Base-by-base conservation (phyloP, 2,113 vertebrate genomes). In the Amia ocellicauda region DNA sequence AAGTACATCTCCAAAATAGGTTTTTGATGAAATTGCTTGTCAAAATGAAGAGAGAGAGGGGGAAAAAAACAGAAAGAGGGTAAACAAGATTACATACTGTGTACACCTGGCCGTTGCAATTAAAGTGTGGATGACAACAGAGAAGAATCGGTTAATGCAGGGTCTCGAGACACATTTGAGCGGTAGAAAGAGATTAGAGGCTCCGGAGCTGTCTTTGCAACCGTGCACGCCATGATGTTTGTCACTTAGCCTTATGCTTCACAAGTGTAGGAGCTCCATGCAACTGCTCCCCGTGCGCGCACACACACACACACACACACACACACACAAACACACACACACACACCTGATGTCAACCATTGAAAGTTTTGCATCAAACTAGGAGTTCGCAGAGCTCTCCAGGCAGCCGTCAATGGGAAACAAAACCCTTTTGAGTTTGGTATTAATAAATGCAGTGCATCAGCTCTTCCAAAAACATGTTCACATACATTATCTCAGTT, bases 31-130 rank as follows among this genome's bases (percentile, higher is more conserved):
- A 80, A 83, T 80, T 80, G 78, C 82, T 84, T 81, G 84, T 84
- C 83, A 81, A 80, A 78, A 62, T 75, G 76, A 78, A 71, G n/a
- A n/a, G n/a, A n/a, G n/a, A n/a, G n/a, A n/a, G n/a, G n/a, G n/a
- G n/a, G n/a, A n/a, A n/a, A n/a, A n/a, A n/a, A n/a, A n/a, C n/a
- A n/a, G n/a, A n/a, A n/a, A n/a, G n/a, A 71, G 82, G 83, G 86
- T 80, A 86, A 83, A 88, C 79, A 86, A 71, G 81, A 86, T 86
- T 82, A 78, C 84, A 80, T 71, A 80, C 78, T 79, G 82, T 84
- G 81, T 86, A 80, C 85, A 89, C 84, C 85, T 88, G 84, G 78
- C 74, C 58, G 66, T 63, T 78, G 77, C 78, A 86, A 87, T 89
- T 84, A 86, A 84, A 78, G 74, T 70, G 60, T 63, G 69, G 74